Percentiles rank a stretch among this genome's conserved stretches.
These are phyloP conservation scores for Archips crataeganus DNA, from an alignment of 2,888 invertebrate species.

Conservation along the genomic window DNA sequence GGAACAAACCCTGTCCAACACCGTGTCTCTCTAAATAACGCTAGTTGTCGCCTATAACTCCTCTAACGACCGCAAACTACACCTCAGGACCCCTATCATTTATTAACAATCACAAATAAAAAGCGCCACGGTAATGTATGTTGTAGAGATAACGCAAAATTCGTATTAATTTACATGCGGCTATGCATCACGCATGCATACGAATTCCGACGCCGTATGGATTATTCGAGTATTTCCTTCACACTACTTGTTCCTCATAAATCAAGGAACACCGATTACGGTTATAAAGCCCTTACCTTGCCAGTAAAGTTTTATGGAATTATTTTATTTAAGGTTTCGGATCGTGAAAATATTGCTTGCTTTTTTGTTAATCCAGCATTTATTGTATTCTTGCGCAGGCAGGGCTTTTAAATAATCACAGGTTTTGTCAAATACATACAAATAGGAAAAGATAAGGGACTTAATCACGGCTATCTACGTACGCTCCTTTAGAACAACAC, in stretches of 20 bases:
- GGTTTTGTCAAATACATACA: constrained; percentile 1
- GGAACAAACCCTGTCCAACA: constrained; percentile 69
- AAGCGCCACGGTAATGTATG: constrained; percentile 56
- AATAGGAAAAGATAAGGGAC: too few relatives aligned
- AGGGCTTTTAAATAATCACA: background rate
- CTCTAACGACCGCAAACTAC: constrained; percentile 55
- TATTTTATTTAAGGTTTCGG: constrained; percentile 24
- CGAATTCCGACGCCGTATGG: constrained; percentile 27
- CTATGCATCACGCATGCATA: constrained; percentile 31
- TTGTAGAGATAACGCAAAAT: constrained; percentile 39
- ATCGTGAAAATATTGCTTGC: constrained; percentile 5
- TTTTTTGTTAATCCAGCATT: constrained; percentile 12
- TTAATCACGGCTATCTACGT: too few relatives aligned
- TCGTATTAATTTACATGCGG: constrained; percentile 29
- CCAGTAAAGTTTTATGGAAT: constrained; percentile 31
- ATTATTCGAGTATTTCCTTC: constrained; percentile 22
- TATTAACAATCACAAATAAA: constrained; percentile 80
- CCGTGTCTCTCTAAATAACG: constrained; percentile 69
- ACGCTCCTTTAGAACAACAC: too few relatives aligned
- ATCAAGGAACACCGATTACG: constrained; percentile 37
- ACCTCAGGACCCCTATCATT: constrained; percentile 73
- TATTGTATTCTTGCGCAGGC: constrained; percentile 5
- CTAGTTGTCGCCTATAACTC: constrained; percentile 69
- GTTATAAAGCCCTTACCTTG: constrained; percentile 27
- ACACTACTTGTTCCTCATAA: constrained; percentile 19